A percentile compares a stretch with the other conserved stretches of the same genome.
Conservation (phyloP, 2,888 invertebrate species). For the Eupithecia abbreviata region DNA sequence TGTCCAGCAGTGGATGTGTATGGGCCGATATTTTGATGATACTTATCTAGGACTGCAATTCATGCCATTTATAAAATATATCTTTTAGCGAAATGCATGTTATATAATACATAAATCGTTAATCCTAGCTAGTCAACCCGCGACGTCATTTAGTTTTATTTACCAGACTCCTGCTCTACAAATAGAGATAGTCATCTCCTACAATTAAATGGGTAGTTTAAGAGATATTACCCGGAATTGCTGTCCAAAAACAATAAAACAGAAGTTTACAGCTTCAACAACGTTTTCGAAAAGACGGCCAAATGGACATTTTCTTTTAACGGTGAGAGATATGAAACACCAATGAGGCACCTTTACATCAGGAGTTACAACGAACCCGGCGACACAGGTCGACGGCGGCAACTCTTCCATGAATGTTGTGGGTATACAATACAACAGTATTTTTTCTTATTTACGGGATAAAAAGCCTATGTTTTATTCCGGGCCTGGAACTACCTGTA, state of each 20-base stretch:
- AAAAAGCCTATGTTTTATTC: too few species aligned
- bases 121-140: not conserved
- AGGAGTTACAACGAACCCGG: not conserved
- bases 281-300: not conserved
- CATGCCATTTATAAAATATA: too few species aligned
- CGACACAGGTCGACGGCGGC: not conserved
- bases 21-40: too few species aligned
- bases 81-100: too few species aligned
- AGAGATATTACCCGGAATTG: conserved; percentile 35
- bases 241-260: conserved; percentile 44
- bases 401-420: not conserved
- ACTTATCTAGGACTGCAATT: too few species aligned
- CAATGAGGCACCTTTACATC: too few species aligned
- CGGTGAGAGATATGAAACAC: not conserved
- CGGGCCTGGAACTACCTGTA: too few species aligned
- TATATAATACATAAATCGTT: not conserved
- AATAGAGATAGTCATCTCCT: conserved; percentile 20
- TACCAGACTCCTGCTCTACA: conserved; percentile 24
- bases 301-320: not conserved
- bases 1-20: too few species aligned
- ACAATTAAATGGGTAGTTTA: conserved; percentile 37
- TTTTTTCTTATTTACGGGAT: not conserved
- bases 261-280: conserved; percentile 38
- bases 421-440: not conserved
- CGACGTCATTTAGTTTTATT: not conserved